These are phyloP conservation scores for Mus minutoides DNA, from an alignment of 2,797 vertebrate species.

Conservation along the genomic window DNA sequence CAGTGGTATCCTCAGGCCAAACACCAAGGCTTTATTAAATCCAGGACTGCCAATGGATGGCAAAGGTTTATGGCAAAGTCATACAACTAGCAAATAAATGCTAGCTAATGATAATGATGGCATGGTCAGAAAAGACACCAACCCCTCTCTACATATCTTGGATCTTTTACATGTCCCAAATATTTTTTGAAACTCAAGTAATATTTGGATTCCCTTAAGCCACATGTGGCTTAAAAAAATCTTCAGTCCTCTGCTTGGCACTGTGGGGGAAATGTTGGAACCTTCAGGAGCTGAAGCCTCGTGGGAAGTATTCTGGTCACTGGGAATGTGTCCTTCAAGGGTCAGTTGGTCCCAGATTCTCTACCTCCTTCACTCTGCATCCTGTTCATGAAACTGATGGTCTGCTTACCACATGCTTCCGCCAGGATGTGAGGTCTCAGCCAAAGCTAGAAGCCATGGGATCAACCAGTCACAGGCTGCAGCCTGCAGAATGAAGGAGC, in stretches of 20 bases:
- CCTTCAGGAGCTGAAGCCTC: background rate
- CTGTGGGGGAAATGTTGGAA: background rate
- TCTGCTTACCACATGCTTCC: background rate
- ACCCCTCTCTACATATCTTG: background rate
- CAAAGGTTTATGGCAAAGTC: background rate
- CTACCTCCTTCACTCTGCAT: background rate
- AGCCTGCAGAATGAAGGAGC: background rate
- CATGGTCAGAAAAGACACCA: background rate
- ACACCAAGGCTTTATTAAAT: too few relatives aligned
- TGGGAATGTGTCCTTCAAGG: background rate
- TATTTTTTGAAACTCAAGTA: background rate
- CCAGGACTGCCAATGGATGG: background rate
- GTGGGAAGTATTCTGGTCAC: background rate
- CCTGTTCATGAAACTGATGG: background rate
- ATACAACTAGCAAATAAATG: background rate
- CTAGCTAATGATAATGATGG: background rate
- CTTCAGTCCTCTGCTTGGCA: background rate
- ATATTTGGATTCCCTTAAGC: background rate
- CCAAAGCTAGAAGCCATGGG: background rate
- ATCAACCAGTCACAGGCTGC: background rate
- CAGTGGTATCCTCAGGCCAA: background rate
- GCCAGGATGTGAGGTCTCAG: background rate
- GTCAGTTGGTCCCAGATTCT: background rate
- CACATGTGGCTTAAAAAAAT: background rate
- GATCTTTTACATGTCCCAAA: background rate